These are phyloP conservation scores for Probaryconus sp. DNA, from an alignment of 1,140 invertebrate genomes.

Conservation along the genomic window DNA sequence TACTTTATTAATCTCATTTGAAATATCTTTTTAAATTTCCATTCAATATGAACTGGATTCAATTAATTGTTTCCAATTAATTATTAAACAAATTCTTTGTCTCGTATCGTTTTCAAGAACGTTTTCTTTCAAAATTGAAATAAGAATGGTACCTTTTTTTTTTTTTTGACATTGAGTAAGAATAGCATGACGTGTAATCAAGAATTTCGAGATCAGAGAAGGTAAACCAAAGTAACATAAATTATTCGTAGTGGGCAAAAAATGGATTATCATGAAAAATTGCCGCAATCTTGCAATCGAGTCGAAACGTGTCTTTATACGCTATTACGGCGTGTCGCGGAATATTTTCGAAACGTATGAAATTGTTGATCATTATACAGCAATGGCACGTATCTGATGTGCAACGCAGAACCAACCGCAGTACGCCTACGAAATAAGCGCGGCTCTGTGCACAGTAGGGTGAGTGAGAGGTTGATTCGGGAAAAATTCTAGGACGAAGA, in stretches of 20 bases:
- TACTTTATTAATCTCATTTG: too few species aligned
- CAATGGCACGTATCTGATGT: conserved; percentile 53
- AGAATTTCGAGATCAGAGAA: too few species aligned
- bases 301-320: conserved; percentile 17
- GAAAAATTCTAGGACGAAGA: conserved; percentile 63
- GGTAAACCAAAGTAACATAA: too few species aligned
- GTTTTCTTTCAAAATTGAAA: too few species aligned
- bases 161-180: too few species aligned
- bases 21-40: too few species aligned
- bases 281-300: conserved; percentile 4
- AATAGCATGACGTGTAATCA: too few species aligned
- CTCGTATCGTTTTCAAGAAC: too few species aligned
- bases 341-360: conserved; percentile 30
- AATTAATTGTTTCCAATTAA: too few species aligned
- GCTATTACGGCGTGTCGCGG: conserved; percentile 22
- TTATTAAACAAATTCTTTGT: too few species aligned
- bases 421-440: conserved; percentile 62
- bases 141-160: too few species aligned
- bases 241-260: background rate
- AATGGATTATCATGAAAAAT: conserved; percentile 15
- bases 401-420: conserved; percentile 46
- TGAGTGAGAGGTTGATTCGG: conserved; percentile 63
- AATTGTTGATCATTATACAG: conserved; percentile 52
- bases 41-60: too few species aligned
- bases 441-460: conserved; percentile 42